Percentiles rank a stretch among this genome's conserved stretches.
Evolutionary conservation across 2,797 vertebrate genomes (phyloP).

Genomic region (Ataeniobius toweri): DNA sequence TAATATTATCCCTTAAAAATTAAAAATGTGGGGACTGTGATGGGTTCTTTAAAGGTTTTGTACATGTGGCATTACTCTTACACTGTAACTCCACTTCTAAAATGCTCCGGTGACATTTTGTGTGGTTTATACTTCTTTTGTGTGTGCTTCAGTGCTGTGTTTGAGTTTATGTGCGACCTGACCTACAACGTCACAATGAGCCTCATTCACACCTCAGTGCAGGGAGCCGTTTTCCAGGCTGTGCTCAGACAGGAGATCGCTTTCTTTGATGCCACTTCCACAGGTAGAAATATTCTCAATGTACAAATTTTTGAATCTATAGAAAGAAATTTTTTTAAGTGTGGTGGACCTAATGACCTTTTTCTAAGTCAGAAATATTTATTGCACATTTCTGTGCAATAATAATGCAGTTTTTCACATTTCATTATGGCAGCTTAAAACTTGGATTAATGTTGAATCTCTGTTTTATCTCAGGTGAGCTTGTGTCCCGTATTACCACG

Average conservation of each 20-base stretch:
- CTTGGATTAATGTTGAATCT: neutral
- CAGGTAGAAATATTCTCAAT: constrained; percentile 72
- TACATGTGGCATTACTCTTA: neutral
- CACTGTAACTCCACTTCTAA: neutral
- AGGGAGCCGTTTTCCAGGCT: constrained; percentile 81
- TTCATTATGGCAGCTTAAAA: neutral
- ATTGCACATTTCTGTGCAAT: neutral
- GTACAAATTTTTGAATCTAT: neutral
- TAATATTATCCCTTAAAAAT: neutral
- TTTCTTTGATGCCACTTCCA: constrained; percentile 81
- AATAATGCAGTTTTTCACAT: too few species aligned
- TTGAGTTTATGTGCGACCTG: constrained; percentile 86
- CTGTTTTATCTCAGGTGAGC: constrained; percentile 75
- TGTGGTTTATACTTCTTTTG: neutral
- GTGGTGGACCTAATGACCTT: neutral
- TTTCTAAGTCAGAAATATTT: too few species aligned
- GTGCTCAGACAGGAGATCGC: constrained; percentile 86
- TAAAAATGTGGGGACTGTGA: neutral
- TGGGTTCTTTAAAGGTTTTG: neutral
- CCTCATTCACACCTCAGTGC: constrained; percentile 78
- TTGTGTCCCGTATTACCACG: constrained; percentile 87
- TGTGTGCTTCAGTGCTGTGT: constrained; percentile 74
- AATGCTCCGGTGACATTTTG: neutral
- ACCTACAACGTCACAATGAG: constrained; percentile 83
- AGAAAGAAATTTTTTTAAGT: neutral